phyloP scores from a whole-genome alignment of 1,140 invertebrate species.

The Patella vulgata region DNA sequence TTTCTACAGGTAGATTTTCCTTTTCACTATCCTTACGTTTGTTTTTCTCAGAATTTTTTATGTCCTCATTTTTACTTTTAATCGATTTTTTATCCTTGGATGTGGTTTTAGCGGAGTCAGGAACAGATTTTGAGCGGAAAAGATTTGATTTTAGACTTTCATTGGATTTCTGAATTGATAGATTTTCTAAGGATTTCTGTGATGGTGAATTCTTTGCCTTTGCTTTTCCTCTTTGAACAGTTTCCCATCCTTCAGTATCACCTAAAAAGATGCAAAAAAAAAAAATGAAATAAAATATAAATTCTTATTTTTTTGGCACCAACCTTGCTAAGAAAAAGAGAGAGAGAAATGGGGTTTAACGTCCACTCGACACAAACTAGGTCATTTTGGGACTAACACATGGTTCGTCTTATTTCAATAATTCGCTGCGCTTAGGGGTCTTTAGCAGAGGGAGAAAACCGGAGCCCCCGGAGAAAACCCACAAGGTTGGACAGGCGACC shows the following conservation, averaged over 20 bases:
- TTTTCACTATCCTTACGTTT: slow-evolving; percentile 58
- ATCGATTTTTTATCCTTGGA: slow-evolving; percentile 7
- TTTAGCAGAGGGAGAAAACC: no score
- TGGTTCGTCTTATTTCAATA: no score
- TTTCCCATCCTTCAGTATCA: slow-evolving; percentile 76
- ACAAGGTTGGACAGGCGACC: no score
- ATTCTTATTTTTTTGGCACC: neutral
- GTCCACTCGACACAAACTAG: no score
- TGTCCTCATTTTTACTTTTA: no score
- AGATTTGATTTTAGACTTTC: slow-evolving; percentile 21
- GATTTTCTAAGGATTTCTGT: slow-evolving; percentile 57
- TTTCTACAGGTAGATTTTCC: slow-evolving; percentile 37
- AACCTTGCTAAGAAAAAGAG: no score
- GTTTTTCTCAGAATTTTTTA: slow-evolving; percentile 20
- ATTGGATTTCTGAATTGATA: slow-evolving; percentile 12
- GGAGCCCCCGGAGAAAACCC: no score
- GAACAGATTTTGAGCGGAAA: slow-evolving; percentile 29
- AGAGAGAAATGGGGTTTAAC: no score
- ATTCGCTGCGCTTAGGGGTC: no score
- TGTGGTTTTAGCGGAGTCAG: slow-evolving; percentile 14
- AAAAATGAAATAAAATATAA: slow-evolving; percentile 22
- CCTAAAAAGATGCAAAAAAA: no score
- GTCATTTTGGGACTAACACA: no score
- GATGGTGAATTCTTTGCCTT: slow-evolving; percentile 59
- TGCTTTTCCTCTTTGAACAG: slow-evolving; percentile 70